Percentiles rank a stretch among this genome's conserved stretches.
Evolutionary conservation across 1,140 invertebrate genomes (phyloP).

Genomic region (Whitmania pigra): DNA sequence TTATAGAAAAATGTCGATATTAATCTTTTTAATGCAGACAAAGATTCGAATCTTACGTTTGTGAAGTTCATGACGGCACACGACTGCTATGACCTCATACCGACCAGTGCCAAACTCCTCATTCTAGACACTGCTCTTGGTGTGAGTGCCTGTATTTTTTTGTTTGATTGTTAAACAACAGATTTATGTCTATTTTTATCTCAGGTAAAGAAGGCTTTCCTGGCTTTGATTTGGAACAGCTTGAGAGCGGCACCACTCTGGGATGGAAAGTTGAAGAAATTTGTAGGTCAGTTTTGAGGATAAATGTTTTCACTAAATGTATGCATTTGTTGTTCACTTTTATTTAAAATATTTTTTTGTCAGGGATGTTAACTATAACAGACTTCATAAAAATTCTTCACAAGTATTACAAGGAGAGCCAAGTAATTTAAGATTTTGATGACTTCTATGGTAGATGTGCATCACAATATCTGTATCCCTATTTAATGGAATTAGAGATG

Average conservation of each 20-base stretch:
- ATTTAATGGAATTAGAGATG: not conserved
- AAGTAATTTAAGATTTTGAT: constrained; percentile 4
- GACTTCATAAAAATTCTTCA: constrained; percentile 98
- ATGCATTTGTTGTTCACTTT: too few relatives aligned
- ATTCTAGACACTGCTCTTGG: constrained; percentile 96
- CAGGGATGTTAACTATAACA: constrained; percentile 93
- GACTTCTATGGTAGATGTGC: not conserved
- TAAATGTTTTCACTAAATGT: not conserved
- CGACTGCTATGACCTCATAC: constrained; percentile 98
- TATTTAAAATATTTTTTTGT: constrained; percentile 21
- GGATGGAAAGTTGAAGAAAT: constrained; percentile 80
- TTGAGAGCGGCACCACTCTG: constrained; percentile 93
- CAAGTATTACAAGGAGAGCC: constrained; percentile 63
- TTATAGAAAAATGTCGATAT: too few relatives aligned
- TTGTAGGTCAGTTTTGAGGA: constrained; percentile 44
- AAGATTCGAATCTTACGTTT: constrained; percentile 85
- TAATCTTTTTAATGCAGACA: constrained; percentile 58
- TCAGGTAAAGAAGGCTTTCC: constrained; percentile 89
- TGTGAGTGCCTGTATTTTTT: constrained; percentile 41
- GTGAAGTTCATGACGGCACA: constrained; percentile 97
- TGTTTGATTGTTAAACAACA: not conserved
- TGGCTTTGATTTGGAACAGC: constrained; percentile 95
- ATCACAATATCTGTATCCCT: not conserved
- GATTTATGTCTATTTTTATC: not conserved
- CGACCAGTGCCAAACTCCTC: constrained; percentile 93